Percentiles rank a stretch among this genome's conserved stretches.
phyloP scores from a whole-genome alignment of 1,140 invertebrate species.

The Glossosoma conforme region DNA sequence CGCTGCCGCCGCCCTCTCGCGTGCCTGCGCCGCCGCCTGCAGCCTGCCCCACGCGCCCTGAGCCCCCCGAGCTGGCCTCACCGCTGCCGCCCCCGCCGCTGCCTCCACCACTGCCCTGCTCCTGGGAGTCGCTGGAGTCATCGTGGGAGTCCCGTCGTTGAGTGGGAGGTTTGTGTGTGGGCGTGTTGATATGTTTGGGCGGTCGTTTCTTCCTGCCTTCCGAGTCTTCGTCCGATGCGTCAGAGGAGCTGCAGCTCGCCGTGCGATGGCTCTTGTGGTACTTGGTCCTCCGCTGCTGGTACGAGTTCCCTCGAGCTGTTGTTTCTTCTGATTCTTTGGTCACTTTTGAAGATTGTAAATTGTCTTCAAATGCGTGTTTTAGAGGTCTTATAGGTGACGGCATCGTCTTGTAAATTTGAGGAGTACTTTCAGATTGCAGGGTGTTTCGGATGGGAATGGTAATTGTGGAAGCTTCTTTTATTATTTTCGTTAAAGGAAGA shows the following conservation, averaged over 20 bases:
- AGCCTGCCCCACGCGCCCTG: constrained; percentile 27
- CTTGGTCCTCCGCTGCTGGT: constrained; percentile 61
- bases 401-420: constrained; percentile 52
- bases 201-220: constrained; percentile 74
- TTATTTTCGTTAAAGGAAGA: constrained; percentile 41
- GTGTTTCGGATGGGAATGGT: constrained; percentile 52
- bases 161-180: constrained; percentile 52
- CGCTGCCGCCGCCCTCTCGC: constrained; percentile 38
- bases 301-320: constrained; percentile 36
- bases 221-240: constrained; percentile 86
- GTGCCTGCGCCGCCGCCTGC: constrained; percentile 35
- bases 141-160: constrained; percentile 68
- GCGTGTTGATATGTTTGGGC: constrained; percentile 60
- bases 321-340: constrained; percentile 37
- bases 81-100: constrained; percentile 37
- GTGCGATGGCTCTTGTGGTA: constrained; percentile 70
- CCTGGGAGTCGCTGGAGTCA: constrained; percentile 71
- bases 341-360: constrained; percentile 34
- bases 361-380: constrained; percentile 20
- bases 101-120: constrained; percentile 54
- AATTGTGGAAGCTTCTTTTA: constrained; percentile 53
- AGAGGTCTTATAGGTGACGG: constrained; percentile 44
- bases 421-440: constrained; percentile 33
- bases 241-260: constrained; percentile 83
- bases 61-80: constrained; percentile 25